Conservation (phyloP, 2,797 vertebrate genomes). For the Phoxinus dragarum region DNA sequence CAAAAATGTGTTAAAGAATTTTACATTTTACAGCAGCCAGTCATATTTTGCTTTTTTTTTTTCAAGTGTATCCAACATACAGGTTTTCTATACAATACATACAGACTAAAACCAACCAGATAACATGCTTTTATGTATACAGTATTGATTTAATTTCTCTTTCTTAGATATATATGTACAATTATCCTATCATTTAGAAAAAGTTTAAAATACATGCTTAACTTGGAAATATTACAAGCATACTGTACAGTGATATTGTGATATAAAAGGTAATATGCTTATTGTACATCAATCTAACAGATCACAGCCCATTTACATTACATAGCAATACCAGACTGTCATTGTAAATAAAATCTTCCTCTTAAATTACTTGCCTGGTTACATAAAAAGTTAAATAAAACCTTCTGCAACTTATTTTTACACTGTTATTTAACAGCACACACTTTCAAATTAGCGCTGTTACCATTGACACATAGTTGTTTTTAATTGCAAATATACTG, state of each 20-base stretch:
- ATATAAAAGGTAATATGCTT: conserved; percentile 79
- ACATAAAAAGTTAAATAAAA: conserved; percentile 32
- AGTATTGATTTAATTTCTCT: conserved; percentile 63
- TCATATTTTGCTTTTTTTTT: conserved; percentile 80
- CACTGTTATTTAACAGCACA: conserved; percentile 12
- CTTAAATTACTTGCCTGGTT: conserved; percentile 11
- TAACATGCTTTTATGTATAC: conserved; percentile 85
- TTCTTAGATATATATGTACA: conserved; percentile 68
- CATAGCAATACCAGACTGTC: conserved; percentile 13
- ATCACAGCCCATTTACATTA: conserved; percentile 39
- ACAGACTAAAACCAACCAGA: conserved; percentile 80
- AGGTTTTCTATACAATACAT: conserved; percentile 84
- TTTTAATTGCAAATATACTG: conserved; percentile 25
- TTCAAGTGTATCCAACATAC: conserved; percentile 92
- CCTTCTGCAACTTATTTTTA: conserved; percentile 19
- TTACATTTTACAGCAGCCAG: conserved; percentile 82
- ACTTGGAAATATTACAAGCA: conserved; percentile 89
- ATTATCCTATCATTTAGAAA: conserved; percentile 74
- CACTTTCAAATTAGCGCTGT: conserved; percentile 11
- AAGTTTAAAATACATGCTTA: conserved; percentile 82
- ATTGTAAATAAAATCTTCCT: conserved; percentile 8
- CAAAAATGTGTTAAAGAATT: conserved; percentile 91
- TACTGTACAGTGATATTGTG: conserved; percentile 88
- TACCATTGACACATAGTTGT: conserved; percentile 14
- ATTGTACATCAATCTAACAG: conserved; percentile 63